These are phyloP conservation scores for Drosophila subpulchrella DNA, from an alignment of 1,140 invertebrate species.

Conservation along the genomic window DNA sequence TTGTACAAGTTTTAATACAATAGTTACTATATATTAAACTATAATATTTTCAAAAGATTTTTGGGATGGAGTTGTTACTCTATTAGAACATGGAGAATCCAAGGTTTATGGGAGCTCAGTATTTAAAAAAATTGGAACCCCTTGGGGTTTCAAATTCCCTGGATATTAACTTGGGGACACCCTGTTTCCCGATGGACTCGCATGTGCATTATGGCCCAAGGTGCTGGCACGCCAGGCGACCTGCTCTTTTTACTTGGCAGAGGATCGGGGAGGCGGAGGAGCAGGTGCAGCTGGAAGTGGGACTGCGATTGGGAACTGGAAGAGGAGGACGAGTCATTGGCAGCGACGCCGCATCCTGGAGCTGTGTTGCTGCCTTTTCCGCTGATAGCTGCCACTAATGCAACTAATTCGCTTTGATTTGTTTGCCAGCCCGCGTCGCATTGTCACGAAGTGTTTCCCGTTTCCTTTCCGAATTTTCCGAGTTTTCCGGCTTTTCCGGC, in stretches of 20 bases:
- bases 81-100: too few relatives aligned
- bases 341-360: slow-evolving; percentile 34
- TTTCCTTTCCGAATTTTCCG: slow-evolving; percentile 20
- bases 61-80: too few relatives aligned
- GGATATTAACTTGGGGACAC: slow-evolving; percentile 3
- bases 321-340: slow-evolving; percentile 22
- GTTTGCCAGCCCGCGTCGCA: slow-evolving; percentile 56
- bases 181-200: slow-evolving; percentile 37
- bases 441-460: slow-evolving; percentile 59
- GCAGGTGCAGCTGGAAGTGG: not conserved
- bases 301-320: not conserved
- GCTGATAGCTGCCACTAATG: slow-evolving; percentile 67
- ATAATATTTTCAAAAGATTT: too few relatives aligned
- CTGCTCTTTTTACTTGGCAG: slow-evolving; percentile 9
- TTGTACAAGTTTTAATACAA: too few relatives aligned
- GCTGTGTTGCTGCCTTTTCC: slow-evolving; percentile 14
- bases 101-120: too few relatives aligned
- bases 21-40: too few relatives aligned
- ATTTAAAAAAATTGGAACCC: too few relatives aligned
- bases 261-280: slow-evolving; percentile 8
- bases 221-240: slow-evolving; percentile 40
- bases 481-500: slow-evolving; percentile 25
- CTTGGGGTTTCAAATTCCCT: too few relatives aligned
- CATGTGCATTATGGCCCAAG: slow-evolving; percentile 33
- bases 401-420: slow-evolving; percentile 68